Evolutionary conservation across 2,888 invertebrate species (phyloP), one percentile per base, ranked within the genome.

Genomic region (Pomacea canaliculata): DNA sequence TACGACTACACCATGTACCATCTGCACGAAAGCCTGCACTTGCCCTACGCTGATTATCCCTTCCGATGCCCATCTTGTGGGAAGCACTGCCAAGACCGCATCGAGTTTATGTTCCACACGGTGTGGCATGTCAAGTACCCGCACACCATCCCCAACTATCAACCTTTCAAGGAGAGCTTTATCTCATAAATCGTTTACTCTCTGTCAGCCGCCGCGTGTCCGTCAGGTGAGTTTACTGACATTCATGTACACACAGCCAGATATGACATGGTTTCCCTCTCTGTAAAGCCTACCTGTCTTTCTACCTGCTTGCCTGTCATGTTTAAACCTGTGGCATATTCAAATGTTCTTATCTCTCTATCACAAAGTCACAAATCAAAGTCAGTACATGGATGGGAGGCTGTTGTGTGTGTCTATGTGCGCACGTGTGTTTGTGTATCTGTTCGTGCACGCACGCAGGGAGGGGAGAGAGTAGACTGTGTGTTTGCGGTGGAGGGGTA

Each of bases 81-180:
- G 78, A 86, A 86, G 73, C 83, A 83, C 77, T 88, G 88, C 77
- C 87, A 87, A 83, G 88, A 88, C 76, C 84, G 86, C 59, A 85
- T 88, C 60, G 88, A 88, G 84, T 88, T 88, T 79, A 88, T 86
- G 86, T 88, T 88, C 78, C 88, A 88, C 80, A 85, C 86, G 10
- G 88, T 88, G 12, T 88, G 88, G 88, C 88, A 88, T 60, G 87
- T 88, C 48, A 87, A 87, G 77, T 88, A 88, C 77, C 88, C 88
- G 13, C 85, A 88, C 83, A 88, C 88, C 27, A 87, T 87, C 78
- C 88, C 88, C 19, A 86, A 86, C 79, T 88, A 88, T 77, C 86
- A 86, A 78, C 85, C 88, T 10, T 88, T 87, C 78, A 85, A 85
- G 78, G 86, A 87, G 76, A 85, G 82, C 73, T 85, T 85, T 80